Percentiles rank a stretch among this genome's conserved stretches.
Evolutionary conservation across 2,797 vertebrate species (phyloP).

Genomic region (Myotis findleyi): DNA sequence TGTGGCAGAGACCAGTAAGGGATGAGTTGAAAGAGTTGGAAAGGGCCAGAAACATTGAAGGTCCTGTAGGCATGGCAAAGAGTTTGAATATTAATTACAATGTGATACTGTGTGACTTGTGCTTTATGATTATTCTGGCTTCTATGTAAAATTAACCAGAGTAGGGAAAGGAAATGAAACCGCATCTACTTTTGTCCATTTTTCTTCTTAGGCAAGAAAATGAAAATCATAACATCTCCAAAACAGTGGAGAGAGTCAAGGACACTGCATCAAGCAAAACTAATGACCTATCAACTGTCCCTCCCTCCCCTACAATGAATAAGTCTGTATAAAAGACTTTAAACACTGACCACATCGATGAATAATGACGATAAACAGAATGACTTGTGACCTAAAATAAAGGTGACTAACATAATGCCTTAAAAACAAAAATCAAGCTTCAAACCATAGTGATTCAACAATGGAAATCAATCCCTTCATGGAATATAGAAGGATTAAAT

Average conservation of each 20-base stretch:
- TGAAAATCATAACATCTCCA: not conserved
- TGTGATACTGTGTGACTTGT: not conserved
- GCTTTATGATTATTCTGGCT: not conserved
- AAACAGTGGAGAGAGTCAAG: not conserved
- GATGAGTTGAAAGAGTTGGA: not conserved
- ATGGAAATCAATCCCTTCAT: conserved; percentile 1
- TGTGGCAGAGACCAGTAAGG: not conserved
- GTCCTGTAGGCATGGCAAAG: not conserved
- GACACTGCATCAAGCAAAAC: not conserved
- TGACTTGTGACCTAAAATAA: conserved; percentile 58
- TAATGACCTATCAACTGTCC: not conserved
- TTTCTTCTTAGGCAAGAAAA: conserved; percentile 44
- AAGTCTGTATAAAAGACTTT: not conserved
- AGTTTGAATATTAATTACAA: not conserved
- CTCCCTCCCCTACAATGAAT: not conserved
- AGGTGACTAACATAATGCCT: conserved; percentile 43
- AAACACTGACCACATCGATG: conserved; percentile 29
- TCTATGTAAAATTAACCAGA: not conserved
- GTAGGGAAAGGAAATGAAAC: not conserved
- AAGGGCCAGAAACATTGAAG: not conserved
- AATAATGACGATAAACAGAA: conserved; percentile 34
- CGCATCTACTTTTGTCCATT: not conserved
- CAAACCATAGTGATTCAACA: conserved; percentile 32
- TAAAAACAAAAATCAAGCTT: not conserved
- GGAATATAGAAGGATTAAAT: conserved; percentile 44